Percentiles rank a stretch among this genome's conserved stretches.
Evolutionary conservation across 1,140 invertebrate species (phyloP).

Genomic region (Drosophila biarmipes): DNA sequence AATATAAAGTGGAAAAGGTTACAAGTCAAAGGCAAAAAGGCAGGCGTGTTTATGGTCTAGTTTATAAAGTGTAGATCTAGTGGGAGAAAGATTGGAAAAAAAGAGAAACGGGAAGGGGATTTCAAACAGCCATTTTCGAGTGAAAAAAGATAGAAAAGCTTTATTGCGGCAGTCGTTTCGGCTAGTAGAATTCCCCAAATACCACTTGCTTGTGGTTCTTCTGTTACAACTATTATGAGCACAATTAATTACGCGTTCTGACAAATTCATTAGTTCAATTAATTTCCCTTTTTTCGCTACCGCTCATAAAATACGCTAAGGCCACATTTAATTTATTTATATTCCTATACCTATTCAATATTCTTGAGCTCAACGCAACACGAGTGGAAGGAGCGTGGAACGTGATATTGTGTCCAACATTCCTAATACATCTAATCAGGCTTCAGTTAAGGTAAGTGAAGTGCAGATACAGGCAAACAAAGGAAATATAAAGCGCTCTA

Average conservation of each 20-base stretch:
- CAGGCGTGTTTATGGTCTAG: slow-evolving; percentile 30
- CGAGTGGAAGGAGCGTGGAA: slow-evolving; percentile 10
- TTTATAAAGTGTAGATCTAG: slow-evolving; percentile 13
- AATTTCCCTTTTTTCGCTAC: slow-evolving; percentile 25
- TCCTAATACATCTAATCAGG: slow-evolving; percentile 48
- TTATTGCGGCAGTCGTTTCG: slow-evolving; percentile 69
- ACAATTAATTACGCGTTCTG: slow-evolving; percentile 56
- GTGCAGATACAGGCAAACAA: slow-evolving; percentile 29
- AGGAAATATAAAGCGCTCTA: slow-evolving; percentile 31
- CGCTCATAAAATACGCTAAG: slow-evolving; percentile 77
- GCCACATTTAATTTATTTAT: slow-evolving; percentile 74
- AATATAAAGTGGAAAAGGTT: slow-evolving; percentile 45
- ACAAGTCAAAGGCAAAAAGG: slow-evolving; percentile 60
- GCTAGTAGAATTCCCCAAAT: slow-evolving; percentile 43
- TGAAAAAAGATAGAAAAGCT: slow-evolving; percentile 60
- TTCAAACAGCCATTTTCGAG: slow-evolving; percentile 53
- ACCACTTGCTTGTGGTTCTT: slow-evolving; percentile 38
- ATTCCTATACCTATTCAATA: slow-evolving; percentile 38
- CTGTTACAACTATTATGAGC: slow-evolving; percentile 67
- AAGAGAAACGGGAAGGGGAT: slow-evolving; percentile 9
- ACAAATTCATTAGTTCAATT: slow-evolving; percentile 51
- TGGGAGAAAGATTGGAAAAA: slow-evolving; percentile 2
- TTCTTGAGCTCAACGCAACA: slow-evolving; percentile 54
- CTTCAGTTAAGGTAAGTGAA: slow-evolving; percentile 26
- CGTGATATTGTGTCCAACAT: slow-evolving; percentile 13